Base-by-base conservation (phyloP, 1,140 invertebrate genomes). In the Camponotus pennsylvanicus region DNA sequence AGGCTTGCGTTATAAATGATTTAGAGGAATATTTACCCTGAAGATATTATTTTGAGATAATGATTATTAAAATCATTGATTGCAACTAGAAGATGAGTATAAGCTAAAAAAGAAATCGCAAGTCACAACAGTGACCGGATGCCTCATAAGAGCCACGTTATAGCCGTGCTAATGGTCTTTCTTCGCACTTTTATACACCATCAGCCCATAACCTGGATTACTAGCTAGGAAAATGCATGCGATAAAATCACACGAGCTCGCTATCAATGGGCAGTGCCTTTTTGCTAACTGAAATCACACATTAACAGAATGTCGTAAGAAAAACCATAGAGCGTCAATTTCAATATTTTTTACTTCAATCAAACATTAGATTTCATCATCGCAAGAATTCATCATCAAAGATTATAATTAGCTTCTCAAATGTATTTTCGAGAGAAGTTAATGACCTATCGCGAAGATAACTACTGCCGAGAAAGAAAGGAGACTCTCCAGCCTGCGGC, bases 121-220 rank as follows among this genome's bases (percentile, higher is more conserved):
- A 63, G 32, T 79, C 61, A 52, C 49, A 79, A n/a, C 42, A n/a
- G 8, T 49, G 76, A 77, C 59, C 59, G 42, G 18, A 61, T 45
- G 42, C 34, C 61, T 67, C 76, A n/a, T 79, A 79, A 79, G 66
- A 52, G 61, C n/a, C 9, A 32, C 18, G 42, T 78, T 78, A 78
- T 66, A 9, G 42, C 61, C 18, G 76, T 66, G 75, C 32, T 78
- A 66, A 78, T 78, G 76, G 32, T 52, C 49, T 79, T 52, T 67
- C 76, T 7, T 77, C 75, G 76, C 45, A 66, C 63, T 79, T 67
- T 66, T 67, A 67, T 40, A 49, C 27, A 8, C 42, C 37, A 21
- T 7, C 61, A 15, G 7, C 32, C n/a, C 61, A 78, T 67, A 67
- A 67, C n/a, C 27, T 6, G 73, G 15, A 61, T 9, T 32, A 27